Conservation (phyloP, 2,113 vertebrate genomes). For the Sander vitreus region DNA sequence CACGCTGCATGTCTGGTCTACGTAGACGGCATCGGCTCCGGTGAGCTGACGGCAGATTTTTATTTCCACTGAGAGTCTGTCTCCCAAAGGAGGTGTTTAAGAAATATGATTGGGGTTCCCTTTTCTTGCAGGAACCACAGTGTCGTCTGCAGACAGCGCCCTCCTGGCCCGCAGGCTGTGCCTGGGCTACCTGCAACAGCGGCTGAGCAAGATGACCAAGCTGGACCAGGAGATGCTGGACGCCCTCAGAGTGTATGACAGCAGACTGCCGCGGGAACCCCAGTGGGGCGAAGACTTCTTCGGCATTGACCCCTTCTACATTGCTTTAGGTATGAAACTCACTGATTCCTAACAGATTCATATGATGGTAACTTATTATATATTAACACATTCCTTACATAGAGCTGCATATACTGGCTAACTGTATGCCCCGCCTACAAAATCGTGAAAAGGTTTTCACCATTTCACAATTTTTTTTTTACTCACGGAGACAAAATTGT, state of each 20-base stretch:
- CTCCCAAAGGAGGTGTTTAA: not conserved
- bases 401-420: not conserved
- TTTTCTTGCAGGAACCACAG: conserved; percentile 87
- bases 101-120: not conserved
- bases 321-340: conserved; percentile 85
- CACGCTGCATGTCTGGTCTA: conserved; percentile 96
- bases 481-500: not conserved
- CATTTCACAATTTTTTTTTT: not conserved
- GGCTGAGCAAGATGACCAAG: conserved; percentile 83
- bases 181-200: conserved; percentile 87
- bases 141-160: conserved; percentile 83
- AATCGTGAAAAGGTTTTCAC: not conserved
- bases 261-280: conserved; percentile 83
- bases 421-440: not conserved
- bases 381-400: not conserved
- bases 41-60: conserved; percentile 71
- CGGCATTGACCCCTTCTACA: conserved; percentile 96
- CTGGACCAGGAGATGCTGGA: conserved; percentile 87
- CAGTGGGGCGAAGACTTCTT: conserved; percentile 88
- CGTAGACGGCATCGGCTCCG: conserved; percentile 95
- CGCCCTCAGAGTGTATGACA: conserved; percentile 90
- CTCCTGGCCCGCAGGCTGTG: conserved; percentile 87
- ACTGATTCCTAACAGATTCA: too few relatives aligned
- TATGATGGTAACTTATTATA: not conserved
- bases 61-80: not conserved